Conservation (phyloP, 2,113 vertebrate species). For the Acrocephalus kingi region DNA sequence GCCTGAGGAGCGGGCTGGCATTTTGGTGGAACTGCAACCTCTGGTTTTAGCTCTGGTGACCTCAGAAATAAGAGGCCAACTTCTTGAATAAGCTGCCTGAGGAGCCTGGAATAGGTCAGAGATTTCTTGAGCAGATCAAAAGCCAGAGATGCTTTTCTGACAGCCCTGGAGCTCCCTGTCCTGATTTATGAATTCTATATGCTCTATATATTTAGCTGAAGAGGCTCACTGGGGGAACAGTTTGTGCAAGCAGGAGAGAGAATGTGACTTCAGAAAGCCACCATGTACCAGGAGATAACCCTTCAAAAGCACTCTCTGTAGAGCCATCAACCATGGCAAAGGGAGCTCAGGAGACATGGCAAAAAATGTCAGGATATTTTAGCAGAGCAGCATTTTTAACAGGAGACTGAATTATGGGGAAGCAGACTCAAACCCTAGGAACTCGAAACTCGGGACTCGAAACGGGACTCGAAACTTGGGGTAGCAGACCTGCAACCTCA, state of each 20-base stretch:
- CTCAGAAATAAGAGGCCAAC: background rate
- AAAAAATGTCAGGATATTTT: background rate
- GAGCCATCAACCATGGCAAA: background rate
- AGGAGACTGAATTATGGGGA: rapidly evolving
- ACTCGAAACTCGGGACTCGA: background rate
- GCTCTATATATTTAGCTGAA: constrained; percentile 25
- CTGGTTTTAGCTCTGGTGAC: background rate
- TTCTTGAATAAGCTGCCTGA: background rate
- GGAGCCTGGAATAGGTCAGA: constrained; percentile 66
- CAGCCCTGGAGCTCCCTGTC: constrained; percentile 15
- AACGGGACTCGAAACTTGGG: too few relatives aligned
- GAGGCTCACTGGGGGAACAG: constrained; percentile 12
- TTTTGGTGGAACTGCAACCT: background rate
- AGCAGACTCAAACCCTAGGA: background rate
- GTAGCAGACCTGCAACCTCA: background rate
- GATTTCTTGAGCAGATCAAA: constrained; percentile 56
- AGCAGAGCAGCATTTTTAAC: background rate
- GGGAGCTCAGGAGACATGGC: background rate
- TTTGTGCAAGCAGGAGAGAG: background rate
- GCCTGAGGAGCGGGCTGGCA: rapidly evolving
- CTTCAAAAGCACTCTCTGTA: background rate
- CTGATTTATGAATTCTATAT: constrained; percentile 55
- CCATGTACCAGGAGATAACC: background rate
- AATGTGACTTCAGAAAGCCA: background rate
- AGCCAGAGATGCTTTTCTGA: constrained; percentile 64